A percentile compares a stretch with the other conserved stretches of the same genome.
Evolutionary conservation across 1,140 invertebrate genomes (phyloP).

Genomic region (Eciton burchellii): DNA sequence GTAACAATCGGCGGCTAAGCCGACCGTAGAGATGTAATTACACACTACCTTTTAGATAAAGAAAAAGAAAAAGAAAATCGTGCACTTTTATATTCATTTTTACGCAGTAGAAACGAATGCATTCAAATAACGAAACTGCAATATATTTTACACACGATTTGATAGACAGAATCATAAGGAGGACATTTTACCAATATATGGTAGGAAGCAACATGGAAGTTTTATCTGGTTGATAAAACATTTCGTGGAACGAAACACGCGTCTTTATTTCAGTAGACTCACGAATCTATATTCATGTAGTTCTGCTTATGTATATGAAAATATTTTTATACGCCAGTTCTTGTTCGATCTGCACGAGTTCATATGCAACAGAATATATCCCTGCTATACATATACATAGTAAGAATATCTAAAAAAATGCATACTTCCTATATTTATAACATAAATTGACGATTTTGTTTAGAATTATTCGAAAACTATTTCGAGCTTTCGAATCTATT

Average conservation of each 20-base stretch:
- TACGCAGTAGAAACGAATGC: neutral
- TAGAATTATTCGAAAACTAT: constrained; percentile 1
- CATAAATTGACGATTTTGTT: constrained; percentile 28
- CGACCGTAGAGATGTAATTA: constrained; percentile 22
- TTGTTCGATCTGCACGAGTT: constrained; percentile 20
- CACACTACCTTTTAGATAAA: constrained; percentile 18
- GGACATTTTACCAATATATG: constrained; percentile 4
- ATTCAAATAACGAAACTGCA: constrained; percentile 59
- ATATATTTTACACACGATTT: constrained; percentile 13
- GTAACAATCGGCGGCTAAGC: neutral
- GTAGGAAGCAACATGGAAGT: neutral
- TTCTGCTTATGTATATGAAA: constrained; percentile 35
- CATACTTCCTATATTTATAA: neutral
- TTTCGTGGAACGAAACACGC: neutral
- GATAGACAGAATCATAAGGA: neutral
- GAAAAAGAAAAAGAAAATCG: constrained; percentile 1
- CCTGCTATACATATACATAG: neutral
- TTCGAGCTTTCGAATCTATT: constrained; percentile 1
- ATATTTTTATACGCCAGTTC: constrained; percentile 54
- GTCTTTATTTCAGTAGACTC: constrained; percentile 12
- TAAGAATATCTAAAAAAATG: constrained; percentile 9
- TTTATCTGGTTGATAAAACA: neutral
- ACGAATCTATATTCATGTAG: neutral
- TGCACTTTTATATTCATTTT: constrained; percentile 45
- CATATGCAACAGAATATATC: constrained; percentile 2